phyloP scores from a whole-genome alignment of 2,888 invertebrate genomes.

The Noctua janthina region DNA sequence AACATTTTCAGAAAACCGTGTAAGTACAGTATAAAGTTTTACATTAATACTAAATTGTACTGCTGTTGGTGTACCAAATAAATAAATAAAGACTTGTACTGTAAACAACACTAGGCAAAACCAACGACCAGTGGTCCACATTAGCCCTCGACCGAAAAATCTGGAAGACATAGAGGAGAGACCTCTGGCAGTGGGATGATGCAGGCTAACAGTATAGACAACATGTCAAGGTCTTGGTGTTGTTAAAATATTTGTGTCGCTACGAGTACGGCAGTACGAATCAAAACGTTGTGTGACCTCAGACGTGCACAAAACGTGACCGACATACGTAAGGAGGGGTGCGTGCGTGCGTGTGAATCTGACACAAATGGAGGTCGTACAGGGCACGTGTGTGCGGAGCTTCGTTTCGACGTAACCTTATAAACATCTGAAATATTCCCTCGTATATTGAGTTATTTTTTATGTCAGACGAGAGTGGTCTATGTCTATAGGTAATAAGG shows the following conservation, averaged over 20 bases:
- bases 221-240: constrained; percentile 18
- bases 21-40: not conserved
- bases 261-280: constrained; percentile 13
- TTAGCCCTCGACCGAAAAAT: not conserved
- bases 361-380: constrained; percentile 62
- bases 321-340: constrained; percentile 58
- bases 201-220: not conserved
- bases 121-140: not conserved
- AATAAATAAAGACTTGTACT: not conserved
- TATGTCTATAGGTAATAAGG: not conserved
- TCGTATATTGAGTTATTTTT: constrained; percentile 28
- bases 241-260: not conserved
- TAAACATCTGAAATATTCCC: constrained; percentile 29
- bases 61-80: too few relatives aligned
- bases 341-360: constrained; percentile 53
- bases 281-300: constrained; percentile 50
- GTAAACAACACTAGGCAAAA: not conserved
- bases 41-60: too few relatives aligned
- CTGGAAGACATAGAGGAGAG: not conserved
- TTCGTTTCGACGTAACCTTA: constrained; percentile 45
- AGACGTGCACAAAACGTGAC: constrained; percentile 67
- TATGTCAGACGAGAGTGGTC: not conserved
- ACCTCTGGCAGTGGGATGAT: not conserved
- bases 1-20: not conserved
- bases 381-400: constrained; percentile 52